Evolutionary conservation across 2,888 invertebrate genomes (phyloP).

Genomic region (Drosophila birchii): DNA sequence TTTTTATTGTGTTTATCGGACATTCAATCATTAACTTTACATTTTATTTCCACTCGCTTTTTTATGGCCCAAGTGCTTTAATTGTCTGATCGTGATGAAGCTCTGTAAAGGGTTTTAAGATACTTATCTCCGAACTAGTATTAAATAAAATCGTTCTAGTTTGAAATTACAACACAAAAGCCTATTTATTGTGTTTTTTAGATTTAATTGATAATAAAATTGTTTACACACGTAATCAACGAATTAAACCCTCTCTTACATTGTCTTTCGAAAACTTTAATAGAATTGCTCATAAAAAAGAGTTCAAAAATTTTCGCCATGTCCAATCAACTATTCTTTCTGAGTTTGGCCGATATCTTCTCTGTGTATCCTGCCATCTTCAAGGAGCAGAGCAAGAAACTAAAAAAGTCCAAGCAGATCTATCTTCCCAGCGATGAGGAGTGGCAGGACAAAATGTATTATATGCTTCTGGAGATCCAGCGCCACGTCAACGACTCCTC

Average conservation of each 20-base stretch:
- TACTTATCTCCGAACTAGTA: constrained; percentile 3
- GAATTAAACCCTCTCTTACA: not conserved
- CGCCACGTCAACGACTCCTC: constrained; percentile 84
- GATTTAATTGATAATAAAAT: not conserved
- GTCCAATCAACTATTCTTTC: constrained; percentile 83
- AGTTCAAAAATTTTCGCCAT: constrained; percentile 45
- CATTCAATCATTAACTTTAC: not conserved
- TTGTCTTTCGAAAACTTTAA: not conserved
- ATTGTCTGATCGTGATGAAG: constrained; percentile 18
- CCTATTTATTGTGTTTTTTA: constrained; percentile 10
- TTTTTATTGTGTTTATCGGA: constrained; percentile 1
- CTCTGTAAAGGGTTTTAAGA: not conserved
- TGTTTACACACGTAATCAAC: not conserved
- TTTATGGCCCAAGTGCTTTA: constrained; percentile 3
- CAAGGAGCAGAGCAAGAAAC: constrained; percentile 86
- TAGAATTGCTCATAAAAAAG: not conserved
- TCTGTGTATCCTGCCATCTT: constrained; percentile 88
- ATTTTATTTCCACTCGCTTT: not conserved
- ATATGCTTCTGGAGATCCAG: constrained; percentile 86
- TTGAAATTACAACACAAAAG: not conserved
- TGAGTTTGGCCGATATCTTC: constrained; percentile 86
- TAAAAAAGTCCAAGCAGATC: constrained; percentile 83
- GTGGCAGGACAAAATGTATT: constrained; percentile 87
- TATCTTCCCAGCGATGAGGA: constrained; percentile 86
- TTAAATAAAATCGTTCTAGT: constrained; percentile 1